Percentiles rank a stretch among this genome's conserved stretches.
Conservation (phyloP, 2,113 vertebrate genomes). For the Sminthopsis crassicaudata region DNA sequence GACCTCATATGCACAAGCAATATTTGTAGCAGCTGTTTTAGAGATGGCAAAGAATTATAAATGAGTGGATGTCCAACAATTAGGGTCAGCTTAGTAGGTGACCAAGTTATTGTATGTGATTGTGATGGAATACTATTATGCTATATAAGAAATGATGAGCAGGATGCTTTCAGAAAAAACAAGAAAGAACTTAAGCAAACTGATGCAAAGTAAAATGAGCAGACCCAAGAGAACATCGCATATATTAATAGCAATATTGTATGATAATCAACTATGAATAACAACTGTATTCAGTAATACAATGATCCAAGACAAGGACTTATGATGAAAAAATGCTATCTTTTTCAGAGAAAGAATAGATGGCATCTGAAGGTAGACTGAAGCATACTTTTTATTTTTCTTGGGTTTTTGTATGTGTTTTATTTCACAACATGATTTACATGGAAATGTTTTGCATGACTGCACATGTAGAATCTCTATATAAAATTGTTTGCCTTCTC, state of each 20-base stretch:
- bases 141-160: too few relatives aligned
- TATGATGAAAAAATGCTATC: background rate
- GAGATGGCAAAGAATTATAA: background rate
- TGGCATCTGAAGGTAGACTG: background rate
- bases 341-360: background rate
- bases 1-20: background rate
- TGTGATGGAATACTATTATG: background rate
- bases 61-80: background rate
- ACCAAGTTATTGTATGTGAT: background rate
- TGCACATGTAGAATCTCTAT: background rate
- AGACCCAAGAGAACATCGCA: background rate
- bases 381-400: background rate
- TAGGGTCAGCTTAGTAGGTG: background rate
- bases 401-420: background rate
- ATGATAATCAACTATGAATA: background rate
- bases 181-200: too few relatives aligned
- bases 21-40: background rate
- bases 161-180: too few relatives aligned
- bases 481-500: background rate
- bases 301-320: background rate
- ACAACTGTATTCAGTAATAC: background rate
- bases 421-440: background rate
- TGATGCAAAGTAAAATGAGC: background rate
- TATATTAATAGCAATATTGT: background rate
- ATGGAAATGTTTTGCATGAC: background rate